Evolutionary conservation across 2,797 vertebrate genomes (phyloP), one percentile per base, ranked within the genome.

Genomic region (Enteromius anoplus): DNA sequence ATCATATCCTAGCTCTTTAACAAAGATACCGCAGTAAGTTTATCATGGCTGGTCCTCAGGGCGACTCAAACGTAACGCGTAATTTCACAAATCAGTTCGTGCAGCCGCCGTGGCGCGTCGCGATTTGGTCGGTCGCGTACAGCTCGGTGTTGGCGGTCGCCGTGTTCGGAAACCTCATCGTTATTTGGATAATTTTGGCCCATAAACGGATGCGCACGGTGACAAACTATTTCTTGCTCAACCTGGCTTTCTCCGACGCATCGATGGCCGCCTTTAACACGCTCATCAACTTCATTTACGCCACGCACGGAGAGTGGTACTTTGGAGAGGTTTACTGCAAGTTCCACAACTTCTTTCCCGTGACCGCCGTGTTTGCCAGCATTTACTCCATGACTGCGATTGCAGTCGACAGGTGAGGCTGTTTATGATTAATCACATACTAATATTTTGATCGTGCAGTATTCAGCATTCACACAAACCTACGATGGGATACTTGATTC

Each of bases 311-410:
- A 0, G 96, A 98, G 82, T 98, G 97, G 97, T 98, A 98, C 93
- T 99, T 98, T 70, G 97, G 97, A 14, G 94, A 96, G 37, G 93
- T 92, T 60, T 99, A 98, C 92, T 99, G 97, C 89, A 95, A 94
- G 87, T 99, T 98, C 89, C 97, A 99, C 92, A 99, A 99, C 95
- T 98, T 98, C 93, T 98, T 99, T 88, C 97, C 97, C 0, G 97
- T 99, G 85, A 94, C 97, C 0, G 95, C 97, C 0, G 96, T 98
- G 91, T 99, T 99, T 80, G 95, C 97, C 93, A 98, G 97, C 94
- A 99, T 99, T 94, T 98, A 98, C 92, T 99, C 97, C 42, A 99
- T 99, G 97, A 96, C 95, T 0, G 97, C 97, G 0, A 97, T 98
- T 47, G 94, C 97, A 6, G 93, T 97, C 71, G 97, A 99, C 95